phyloP scores from a whole-genome alignment of 2,888 invertebrate species.

The Hirtodrosophila histrioides region DNA sequence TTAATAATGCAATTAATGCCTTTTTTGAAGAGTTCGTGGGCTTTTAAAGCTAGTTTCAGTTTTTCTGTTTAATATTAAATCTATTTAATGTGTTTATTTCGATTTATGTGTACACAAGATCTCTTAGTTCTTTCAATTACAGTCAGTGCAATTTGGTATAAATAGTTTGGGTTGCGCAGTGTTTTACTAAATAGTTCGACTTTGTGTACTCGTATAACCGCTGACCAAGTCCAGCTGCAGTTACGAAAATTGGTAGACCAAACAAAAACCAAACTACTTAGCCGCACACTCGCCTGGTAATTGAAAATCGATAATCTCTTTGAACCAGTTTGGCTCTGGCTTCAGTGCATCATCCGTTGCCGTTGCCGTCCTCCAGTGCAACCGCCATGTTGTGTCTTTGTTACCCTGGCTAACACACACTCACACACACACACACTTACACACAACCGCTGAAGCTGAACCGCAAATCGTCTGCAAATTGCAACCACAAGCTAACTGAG shows the following conservation, averaged over 20 bases:
- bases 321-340: constrained; percentile 72
- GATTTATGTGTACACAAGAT: no score
- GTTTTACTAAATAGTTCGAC: constrained; percentile 42
- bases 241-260: constrained; percentile 77
- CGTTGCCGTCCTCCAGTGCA: constrained; percentile 10
- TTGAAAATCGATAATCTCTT: constrained; percentile 81
- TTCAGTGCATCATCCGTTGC: constrained; percentile 29
- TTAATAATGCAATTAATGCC: no score
- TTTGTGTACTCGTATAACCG: constrained; percentile 13
- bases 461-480: constrained; percentile 79
- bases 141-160: no score
- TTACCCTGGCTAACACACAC: constrained; percentile 17
- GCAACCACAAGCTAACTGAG: constrained; percentile 66
- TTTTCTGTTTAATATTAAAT: no score
- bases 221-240: constrained; percentile 55
- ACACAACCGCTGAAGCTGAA: constrained; percentile 51
- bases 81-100: no score
- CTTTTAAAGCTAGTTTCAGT: no score
- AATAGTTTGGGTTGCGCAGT: constrained; percentile 20
- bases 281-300: constrained; percentile 80
- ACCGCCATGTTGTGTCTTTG: constrained; percentile 65
- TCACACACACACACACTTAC: constrained; percentile 14
- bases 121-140: no score
- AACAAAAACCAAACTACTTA: constrained; percentile 80
- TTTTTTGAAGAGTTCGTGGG: no score